Base-by-base conservation (phyloP, 2,797 vertebrate species). In the Scolopax rusticola region DNA sequence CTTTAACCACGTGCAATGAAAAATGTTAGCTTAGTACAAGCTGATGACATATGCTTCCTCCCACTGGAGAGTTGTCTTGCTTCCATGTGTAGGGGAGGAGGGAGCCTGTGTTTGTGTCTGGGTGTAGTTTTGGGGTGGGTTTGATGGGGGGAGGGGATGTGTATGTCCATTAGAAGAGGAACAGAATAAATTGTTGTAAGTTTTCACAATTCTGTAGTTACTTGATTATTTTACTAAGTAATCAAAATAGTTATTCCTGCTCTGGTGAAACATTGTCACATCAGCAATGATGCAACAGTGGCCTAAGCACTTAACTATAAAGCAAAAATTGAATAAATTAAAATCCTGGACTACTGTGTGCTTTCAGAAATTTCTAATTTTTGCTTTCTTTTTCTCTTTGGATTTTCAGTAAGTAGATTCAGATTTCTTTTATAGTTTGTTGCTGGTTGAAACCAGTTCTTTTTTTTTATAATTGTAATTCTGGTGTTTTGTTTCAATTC, bases 21-120 rank as follows among this genome's bases (percentile, higher is more conserved):
- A 75, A 74, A 32, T 32, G 11, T 50, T 51, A n/a, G 40, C 19
- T 61, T 32, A 18, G 10, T 36, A 25, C 56, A 45, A 51, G 65
- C 48, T 64, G 48, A 20, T 60, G 64, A 36, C 28, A 56, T 5
- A 0, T 51, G 38, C 33, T 69, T 70, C 33, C 8, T 93, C 8
- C 41, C 5, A 1, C 11, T 32, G 32, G 47, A 36, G 27, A 51
- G 9, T 15, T 53, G 23, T 27, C 33, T 51, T 69, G 16, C 10
- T 33, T 45, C 51, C 20, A 1, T 3, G 7, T 20, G 2, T 0
- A 1, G 63, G 18, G 15, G 8, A 54, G 9, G 11, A 70, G 57
- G 53, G 48, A 50, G 33, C 38, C 38, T 36, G 8, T 25, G 24
- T 40, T 69, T 73, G 41, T 74, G 53, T 33, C 11, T 13, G 32